Evolutionary conservation across 2,888 invertebrate species (phyloP).

Genomic region (Aphelenchoides bicaudatus): DNA sequence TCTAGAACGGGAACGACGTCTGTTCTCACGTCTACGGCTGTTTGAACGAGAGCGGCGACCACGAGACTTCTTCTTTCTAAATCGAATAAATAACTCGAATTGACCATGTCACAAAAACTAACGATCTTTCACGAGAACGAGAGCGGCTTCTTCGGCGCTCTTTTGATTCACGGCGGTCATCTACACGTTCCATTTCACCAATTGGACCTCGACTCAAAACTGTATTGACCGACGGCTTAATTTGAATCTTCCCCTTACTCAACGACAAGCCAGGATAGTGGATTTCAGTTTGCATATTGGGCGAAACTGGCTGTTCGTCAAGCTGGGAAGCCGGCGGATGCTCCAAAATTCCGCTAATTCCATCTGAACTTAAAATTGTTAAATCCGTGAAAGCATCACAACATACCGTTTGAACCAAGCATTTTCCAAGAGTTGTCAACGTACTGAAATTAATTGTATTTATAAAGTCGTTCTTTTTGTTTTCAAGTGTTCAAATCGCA

Average conservation of each 20-base stretch:
- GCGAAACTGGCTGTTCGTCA: neutral
- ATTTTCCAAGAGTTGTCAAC: too few species aligned
- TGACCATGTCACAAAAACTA: neutral
- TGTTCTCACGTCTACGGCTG: neutral
- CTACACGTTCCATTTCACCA: neutral
- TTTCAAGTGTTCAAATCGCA: neutral
- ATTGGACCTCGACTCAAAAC: neutral
- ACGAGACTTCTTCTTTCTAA: neutral
- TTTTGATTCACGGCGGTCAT: constrained; percentile 2
- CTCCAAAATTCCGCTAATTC: too few species aligned
- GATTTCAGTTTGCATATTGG: too few species aligned
- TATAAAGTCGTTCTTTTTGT: neutral
- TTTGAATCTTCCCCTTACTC: too few species aligned
- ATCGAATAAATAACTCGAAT: neutral
- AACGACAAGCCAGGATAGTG: too few species aligned
- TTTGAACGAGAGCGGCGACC: neutral
- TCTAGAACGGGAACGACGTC: neutral
- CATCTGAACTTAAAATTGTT: too few species aligned
- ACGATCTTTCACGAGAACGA: constrained; percentile 11
- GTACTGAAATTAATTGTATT: neutral
- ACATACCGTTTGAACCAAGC: too few species aligned
- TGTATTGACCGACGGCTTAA: too few species aligned
- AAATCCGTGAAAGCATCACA: too few species aligned
- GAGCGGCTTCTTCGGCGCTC: constrained; percentile 1
- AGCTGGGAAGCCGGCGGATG: neutral